Base-by-base conservation (phyloP, 2,113 vertebrate species). In the Cnemophilus loriae region DNA sequence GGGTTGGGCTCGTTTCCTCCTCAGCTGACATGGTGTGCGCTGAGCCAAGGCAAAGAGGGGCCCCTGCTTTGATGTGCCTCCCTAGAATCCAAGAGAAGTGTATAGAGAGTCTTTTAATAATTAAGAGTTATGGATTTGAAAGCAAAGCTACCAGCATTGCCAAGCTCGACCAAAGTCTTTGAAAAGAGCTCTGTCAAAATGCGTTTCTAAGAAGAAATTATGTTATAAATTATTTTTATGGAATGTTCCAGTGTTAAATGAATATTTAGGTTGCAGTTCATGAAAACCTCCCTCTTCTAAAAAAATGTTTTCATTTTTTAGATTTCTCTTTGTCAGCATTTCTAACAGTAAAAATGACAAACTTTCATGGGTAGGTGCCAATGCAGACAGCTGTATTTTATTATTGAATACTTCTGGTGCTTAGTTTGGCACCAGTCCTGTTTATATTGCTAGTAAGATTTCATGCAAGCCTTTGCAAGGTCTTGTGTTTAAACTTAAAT, bases 311-410 rank as follows among this genome's bases (percentile, higher is more conserved):
- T 97, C 87, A 88, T 96, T 96, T 94, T 89, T 93, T 41, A 90
- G 87, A 95, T 98, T 97, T 97, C 96, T 97, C 97, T 98, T 94
- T 88, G 98, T 98, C 98, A 98, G 98, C 98, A 95, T 98, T 98
- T 98, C 96, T 95, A 90, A 80, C 22, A 95, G 96, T 96, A 96
- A 96, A 97, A 97, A 97, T 95, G 97, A 97, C 97, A 97, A 97
- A 96, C 93, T 91, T 97, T 61, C 84, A 87, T 95, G 92, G 96
- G 97, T 97, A 94, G 94, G 73, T 61, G 97, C 97, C 97, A 92
- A 93, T 86, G 75, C 83, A 96, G 93, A 96, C 98, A 98, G 98
- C 98, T 98, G 98, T 96, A 97, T 97, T 98, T 98, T 97, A 98
- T 98, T 98, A 98, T 93, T 93, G 97, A 98, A 97, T 96, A 93